Percentiles rank a stretch among this genome's conserved stretches.
Conservation (phyloP, 2,113 vertebrate species). For the Scolopax mira region DNA sequence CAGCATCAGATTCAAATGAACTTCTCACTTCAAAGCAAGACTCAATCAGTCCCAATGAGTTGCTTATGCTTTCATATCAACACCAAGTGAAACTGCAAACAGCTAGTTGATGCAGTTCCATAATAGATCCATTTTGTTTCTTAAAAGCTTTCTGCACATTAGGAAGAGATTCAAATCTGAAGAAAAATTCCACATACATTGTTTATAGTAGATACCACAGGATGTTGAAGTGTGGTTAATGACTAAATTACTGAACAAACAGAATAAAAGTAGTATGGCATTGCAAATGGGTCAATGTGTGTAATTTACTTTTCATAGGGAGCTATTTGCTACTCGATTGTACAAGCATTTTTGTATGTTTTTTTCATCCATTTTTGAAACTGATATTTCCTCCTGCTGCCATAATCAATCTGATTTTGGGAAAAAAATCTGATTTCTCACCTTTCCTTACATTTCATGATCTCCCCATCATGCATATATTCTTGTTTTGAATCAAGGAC, state of each 20-base stretch:
- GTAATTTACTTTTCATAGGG: not conserved
- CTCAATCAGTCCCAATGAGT: not conserved
- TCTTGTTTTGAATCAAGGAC: not conserved
- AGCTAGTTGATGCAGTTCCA: not conserved
- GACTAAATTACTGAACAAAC: not conserved
- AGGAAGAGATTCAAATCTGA: not conserved
- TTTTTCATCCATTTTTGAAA: not conserved
- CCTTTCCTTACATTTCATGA: not conserved
- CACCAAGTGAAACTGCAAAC: not conserved
- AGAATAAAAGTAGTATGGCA: not conserved
- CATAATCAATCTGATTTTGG: rapidly evolving
- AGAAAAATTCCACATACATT: not conserved
- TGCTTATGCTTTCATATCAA: not conserved
- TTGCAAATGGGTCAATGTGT: not conserved
- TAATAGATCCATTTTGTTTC: not conserved
- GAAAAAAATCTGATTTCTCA: not conserved
- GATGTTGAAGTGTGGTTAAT: not conserved
- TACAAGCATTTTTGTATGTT: not conserved
- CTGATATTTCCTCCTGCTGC: not conserved
- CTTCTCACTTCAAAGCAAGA: not conserved
- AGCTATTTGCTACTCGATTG: not conserved
- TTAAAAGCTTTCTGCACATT: not conserved
- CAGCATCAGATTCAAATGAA: not conserved
- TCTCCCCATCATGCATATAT: rapidly evolving
- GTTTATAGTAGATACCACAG: not conserved